These are phyloP conservation scores for Empidonax alnorum DNA, from an alignment of 2,113 vertebrate genomes.

Conservation along the genomic window DNA sequence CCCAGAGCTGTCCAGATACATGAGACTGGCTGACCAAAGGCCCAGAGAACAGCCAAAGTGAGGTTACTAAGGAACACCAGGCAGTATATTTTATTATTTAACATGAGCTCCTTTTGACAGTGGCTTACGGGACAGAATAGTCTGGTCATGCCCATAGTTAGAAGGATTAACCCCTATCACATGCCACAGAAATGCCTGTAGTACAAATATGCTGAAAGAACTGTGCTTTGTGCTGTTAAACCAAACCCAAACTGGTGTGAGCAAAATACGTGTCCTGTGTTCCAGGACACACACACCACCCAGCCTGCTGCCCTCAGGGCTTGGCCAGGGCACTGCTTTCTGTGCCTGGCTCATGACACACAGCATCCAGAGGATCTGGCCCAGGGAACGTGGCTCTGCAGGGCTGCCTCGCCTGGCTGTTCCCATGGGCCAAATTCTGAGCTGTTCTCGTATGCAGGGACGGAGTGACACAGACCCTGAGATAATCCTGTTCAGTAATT, in stretches of 20 bases:
- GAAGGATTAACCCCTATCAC: background rate
- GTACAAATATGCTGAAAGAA: background rate
- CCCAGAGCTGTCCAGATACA: background rate
- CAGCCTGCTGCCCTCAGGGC: background rate
- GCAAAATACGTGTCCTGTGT: background rate
- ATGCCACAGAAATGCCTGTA: background rate
- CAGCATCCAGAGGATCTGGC: background rate
- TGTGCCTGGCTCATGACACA: background rate
- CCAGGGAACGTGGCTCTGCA: rapidly evolving
- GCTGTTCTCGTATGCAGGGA: background rate
- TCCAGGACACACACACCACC: background rate
- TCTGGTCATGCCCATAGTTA: background rate
- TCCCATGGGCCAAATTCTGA: background rate
- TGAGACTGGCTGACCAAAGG: background rate
- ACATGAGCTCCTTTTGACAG: background rate
- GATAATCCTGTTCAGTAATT: background rate
- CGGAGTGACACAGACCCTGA: background rate
- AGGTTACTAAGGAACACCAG: background rate
- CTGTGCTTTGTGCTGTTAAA: background rate
- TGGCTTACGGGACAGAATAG: background rate
- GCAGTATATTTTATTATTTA: background rate
- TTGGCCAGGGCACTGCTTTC: background rate
- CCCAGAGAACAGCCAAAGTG: background rate
- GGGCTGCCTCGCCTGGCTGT: background rate
- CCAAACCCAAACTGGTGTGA: background rate